A percentile compares a stretch with the other conserved stretches of the same genome.
phyloP scores from a whole-genome alignment of 2,113 vertebrate genomes.

The Nansenia antarctica region DNA sequence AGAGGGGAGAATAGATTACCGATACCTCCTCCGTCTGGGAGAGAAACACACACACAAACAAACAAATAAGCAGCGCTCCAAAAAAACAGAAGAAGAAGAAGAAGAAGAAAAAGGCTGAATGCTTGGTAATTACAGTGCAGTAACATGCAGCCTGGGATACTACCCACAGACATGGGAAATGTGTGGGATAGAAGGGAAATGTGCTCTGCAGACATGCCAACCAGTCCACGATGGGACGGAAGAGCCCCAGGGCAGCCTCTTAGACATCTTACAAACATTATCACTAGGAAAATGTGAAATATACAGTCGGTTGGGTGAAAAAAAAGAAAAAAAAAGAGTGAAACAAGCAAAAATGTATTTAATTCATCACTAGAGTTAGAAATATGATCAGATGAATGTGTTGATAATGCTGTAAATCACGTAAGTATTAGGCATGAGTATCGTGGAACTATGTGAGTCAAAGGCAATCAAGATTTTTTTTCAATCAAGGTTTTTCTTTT shows the following conservation, averaged over 20 bases:
- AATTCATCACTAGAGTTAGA: conserved; percentile 44
- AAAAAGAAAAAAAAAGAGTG: conserved; percentile 50
- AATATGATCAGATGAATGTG: conserved; percentile 57
- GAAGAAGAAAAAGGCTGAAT: conserved; percentile 72
- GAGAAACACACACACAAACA: conserved; percentile 75
- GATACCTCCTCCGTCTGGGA: conserved; percentile 70
- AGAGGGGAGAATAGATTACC: conserved; percentile 76
- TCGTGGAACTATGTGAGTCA: conserved; percentile 26
- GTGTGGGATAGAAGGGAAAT: conserved; percentile 85
- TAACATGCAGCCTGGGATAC: conserved; percentile 85
- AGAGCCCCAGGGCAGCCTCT: conserved; percentile 75
- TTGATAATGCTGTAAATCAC: conserved; percentile 26
- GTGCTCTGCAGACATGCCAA: conserved; percentile 83
- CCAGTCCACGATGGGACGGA: conserved; percentile 78
- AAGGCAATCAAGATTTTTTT: conserved; percentile 44
- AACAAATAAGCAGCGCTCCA: conserved; percentile 72
- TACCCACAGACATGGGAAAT: conserved; percentile 83
- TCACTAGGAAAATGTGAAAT: conserved; percentile 47
- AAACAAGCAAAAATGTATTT: conserved; percentile 41
- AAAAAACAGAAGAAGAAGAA: conserved; percentile 1
- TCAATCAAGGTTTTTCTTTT: conserved; percentile 37
- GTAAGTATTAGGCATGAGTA: conserved; percentile 12
- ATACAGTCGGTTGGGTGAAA: conserved; percentile 45
- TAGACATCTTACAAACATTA: conserved; percentile 69
- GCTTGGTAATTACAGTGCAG: conserved; percentile 84